A percentile compares a stretch with the other conserved stretches of the same genome.
These are phyloP conservation scores for Microctenopoma stevenorrisi DNA, from an alignment of 2,797 vertebrate genomes.

Conservation along the genomic window DNA sequence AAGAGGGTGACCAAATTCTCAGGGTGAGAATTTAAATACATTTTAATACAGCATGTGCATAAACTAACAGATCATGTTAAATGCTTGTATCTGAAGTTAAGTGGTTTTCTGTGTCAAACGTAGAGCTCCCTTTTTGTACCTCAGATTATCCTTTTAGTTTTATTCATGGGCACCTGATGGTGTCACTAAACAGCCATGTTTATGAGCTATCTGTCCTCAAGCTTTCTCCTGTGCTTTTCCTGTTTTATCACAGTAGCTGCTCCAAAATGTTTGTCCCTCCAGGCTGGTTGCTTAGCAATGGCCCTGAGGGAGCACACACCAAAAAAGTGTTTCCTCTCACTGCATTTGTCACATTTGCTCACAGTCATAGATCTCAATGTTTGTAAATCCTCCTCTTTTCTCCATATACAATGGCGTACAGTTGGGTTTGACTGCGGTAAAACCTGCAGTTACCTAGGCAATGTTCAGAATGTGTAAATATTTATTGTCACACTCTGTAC, in stretches of 20 bases:
- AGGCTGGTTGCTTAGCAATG: slow-evolving; percentile 70
- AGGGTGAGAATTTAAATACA: slow-evolving; percentile 85
- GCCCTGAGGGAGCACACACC: slow-evolving; percentile 43
- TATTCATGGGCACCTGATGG: slow-evolving; percentile 40
- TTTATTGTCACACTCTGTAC: background rate
- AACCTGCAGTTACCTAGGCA: slow-evolving; percentile 57
- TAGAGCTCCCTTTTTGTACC: background rate
- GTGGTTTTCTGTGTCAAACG: background rate
- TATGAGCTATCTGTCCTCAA: slow-evolving; percentile 52
- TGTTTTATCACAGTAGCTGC: slow-evolving; percentile 53
- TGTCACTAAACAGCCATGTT: slow-evolving; percentile 48
- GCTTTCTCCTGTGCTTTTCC: slow-evolving; percentile 53
- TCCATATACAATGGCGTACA: slow-evolving; percentile 35
- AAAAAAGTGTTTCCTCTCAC: slow-evolving; percentile 63
- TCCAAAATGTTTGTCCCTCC: slow-evolving; percentile 71
- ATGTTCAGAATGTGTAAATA: slow-evolving; percentile 45
- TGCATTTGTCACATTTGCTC: slow-evolving; percentile 64
- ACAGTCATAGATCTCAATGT: slow-evolving; percentile 65
- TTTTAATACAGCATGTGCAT: slow-evolving; percentile 18
- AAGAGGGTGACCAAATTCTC: slow-evolving; percentile 99
- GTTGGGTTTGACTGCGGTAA: slow-evolving; percentile 56
- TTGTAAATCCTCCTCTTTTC: slow-evolving; percentile 58
- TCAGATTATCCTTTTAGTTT: slow-evolving; percentile 15
- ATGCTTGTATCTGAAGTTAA: background rate
- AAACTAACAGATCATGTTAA: slow-evolving; percentile 4